Evolutionary conservation across 2,797 vertebrate genomes (phyloP).

Genomic region (Lutjanus argentimaculatus): DNA sequence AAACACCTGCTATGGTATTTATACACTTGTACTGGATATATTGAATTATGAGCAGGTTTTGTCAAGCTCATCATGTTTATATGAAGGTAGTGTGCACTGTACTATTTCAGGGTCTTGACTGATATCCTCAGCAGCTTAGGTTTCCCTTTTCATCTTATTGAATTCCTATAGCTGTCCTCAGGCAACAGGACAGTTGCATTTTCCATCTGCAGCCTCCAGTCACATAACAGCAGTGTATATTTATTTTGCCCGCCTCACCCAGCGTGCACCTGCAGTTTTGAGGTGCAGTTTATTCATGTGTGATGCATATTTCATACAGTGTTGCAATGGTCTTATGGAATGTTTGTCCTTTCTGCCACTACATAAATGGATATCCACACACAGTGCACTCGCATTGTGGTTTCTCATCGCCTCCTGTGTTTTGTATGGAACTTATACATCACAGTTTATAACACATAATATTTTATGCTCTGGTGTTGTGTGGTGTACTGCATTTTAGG

Average conservation of each 20-base stretch:
- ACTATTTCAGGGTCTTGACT: background rate
- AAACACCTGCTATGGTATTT: background rate
- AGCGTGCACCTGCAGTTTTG: background rate
- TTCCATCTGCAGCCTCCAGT: background rate
- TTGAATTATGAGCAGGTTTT: background rate
- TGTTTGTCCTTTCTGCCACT: background rate
- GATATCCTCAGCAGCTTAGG: background rate
- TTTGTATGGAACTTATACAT: background rate
- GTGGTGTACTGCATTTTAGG: no score
- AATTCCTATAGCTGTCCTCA: slow-evolving; percentile 12
- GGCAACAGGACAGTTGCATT: background rate
- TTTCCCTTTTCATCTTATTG: slow-evolving; percentile 11
- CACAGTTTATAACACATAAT: background rate
- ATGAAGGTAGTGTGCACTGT: background rate
- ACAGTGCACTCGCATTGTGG: background rate
- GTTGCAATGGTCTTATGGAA: background rate
- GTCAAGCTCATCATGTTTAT: background rate
- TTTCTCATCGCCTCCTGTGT: background rate
- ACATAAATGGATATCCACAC: background rate
- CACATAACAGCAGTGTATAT: background rate
- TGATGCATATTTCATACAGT: background rate
- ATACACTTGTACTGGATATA: background rate
- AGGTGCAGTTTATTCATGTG: no score
- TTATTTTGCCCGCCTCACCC: background rate
- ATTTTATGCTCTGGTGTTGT: background rate